phyloP scores from a whole-genome alignment of 2,888 invertebrate species.

The Romanomermis culicivorax region DNA sequence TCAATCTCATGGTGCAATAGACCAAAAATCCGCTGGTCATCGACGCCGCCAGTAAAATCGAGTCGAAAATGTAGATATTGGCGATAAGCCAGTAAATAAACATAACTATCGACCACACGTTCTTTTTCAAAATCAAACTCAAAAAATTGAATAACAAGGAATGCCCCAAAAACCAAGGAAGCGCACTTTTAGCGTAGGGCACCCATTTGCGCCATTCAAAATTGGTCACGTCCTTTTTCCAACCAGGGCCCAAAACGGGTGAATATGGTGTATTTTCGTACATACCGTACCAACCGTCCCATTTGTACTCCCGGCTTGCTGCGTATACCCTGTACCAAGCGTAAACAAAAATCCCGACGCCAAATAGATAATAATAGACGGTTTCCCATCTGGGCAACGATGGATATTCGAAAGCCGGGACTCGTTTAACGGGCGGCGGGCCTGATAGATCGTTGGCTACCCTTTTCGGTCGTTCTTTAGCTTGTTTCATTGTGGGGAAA shows the following conservation, averaged over 20 bases:
- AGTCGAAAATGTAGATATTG: slow-evolving; percentile 17
- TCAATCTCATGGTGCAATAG: slow-evolving; percentile 4
- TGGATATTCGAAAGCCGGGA: slow-evolving; percentile 26
- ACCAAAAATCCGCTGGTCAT: slow-evolving; percentile 17
- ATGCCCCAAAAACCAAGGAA: slow-evolving; percentile 20
- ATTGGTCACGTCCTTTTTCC: slow-evolving; percentile 27
- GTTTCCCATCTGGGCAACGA: slow-evolving; percentile 20
- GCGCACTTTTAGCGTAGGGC: slow-evolving; percentile 17
- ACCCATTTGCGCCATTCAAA: slow-evolving; percentile 29
- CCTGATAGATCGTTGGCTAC: no score
- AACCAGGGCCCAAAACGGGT: not conserved
- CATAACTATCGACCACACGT: slow-evolving; percentile 12
- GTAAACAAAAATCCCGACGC: slow-evolving; percentile 17
- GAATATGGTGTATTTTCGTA: slow-evolving; percentile 2
- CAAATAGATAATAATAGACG: slow-evolving; percentile 18
- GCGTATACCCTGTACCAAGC: slow-evolving; percentile 17
- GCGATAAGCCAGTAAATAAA: slow-evolving; percentile 16
- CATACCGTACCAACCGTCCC: slow-evolving; percentile 7
- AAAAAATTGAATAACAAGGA: slow-evolving; percentile 22
- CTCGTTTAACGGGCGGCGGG: no score
- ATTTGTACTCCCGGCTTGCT: slow-evolving; percentile 16
- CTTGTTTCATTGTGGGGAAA: no score
- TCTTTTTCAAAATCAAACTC: slow-evolving; percentile 15
- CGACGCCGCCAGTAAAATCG: slow-evolving; percentile 17
- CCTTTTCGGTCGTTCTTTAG: no score